A percentile compares a stretch with the other conserved stretches of the same genome.
Conservation (phyloP, 2,888 invertebrate genomes). For the Chromoteleia sp. region DNA sequence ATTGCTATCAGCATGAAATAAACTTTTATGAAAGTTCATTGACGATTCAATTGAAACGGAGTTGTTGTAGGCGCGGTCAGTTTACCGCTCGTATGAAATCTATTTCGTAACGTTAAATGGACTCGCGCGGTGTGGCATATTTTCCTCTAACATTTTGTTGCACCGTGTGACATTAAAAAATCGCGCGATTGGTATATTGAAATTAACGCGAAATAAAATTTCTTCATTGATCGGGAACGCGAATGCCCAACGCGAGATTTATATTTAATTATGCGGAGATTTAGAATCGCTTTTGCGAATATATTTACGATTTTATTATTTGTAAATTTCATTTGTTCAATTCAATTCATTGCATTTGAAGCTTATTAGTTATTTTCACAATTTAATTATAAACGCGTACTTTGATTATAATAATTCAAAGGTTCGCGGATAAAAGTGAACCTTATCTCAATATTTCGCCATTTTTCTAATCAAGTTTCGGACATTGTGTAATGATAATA, state of each 20-base stretch:
- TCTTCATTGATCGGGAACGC: conserved; percentile 25
- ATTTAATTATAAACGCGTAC: no score
- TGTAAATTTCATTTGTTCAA: not conserved
- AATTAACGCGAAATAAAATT: conserved; percentile 47
- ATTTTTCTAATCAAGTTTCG: no score
- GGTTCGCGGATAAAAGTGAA: no score
- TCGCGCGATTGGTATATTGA: conserved; percentile 26
- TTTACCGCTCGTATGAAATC: conserved; percentile 50
- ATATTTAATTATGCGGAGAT: conserved; percentile 16
- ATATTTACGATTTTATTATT: conserved; percentile 1
- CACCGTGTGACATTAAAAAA: conserved; percentile 35
- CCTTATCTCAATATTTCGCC: no score
- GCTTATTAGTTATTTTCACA: no score
- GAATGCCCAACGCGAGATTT: conserved; percentile 7
- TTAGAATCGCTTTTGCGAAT: not conserved
- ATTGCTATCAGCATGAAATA: conserved; percentile 63
- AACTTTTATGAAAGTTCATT: conserved; percentile 70
- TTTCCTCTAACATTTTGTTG: conserved; percentile 54
- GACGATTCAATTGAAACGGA: conserved; percentile 69
- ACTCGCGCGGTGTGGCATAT: conserved; percentile 31
- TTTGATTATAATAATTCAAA: no score
- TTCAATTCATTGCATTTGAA: not conserved
- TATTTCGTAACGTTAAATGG: conserved; percentile 53
- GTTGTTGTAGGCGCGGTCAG: conserved; percentile 66
- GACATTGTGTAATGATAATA: no score